Base-by-base conservation (phyloP, 1,140 invertebrate species). In the Hetaerina americana region DNA sequence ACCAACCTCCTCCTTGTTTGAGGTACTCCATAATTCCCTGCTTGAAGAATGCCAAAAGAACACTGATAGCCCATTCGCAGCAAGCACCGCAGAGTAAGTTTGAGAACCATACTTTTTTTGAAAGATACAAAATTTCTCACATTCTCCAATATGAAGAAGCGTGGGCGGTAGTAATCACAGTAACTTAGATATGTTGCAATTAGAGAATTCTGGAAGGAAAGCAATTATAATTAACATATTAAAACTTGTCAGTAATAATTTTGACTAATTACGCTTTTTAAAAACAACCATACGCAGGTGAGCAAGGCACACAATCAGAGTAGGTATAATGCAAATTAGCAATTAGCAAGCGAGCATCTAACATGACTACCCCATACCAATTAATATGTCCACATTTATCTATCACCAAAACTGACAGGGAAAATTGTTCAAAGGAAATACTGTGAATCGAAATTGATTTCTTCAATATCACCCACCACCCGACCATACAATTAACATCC, bases 21-120 rank as follows among this genome's bases (percentile, higher is more conserved):
- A 12, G 93, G 90, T 1, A 95, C 86, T 0, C 94, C 94, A 78
- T 92, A 95, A 78, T 90, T 89, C 5, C 93, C 93, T 18, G 92
- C 93, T 84, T 96, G 93, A 1, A 95, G 78, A 22, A 95, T 85
- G 2, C 91, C 92, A 82, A 94, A 93, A 0, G 91, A 90, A 75
- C 92, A 93, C 79, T 95, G 92, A 78, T 96, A 96, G 0, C 92
- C 93, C 89, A 96, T 94, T 31, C 87, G 84, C 15, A 94, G 75
- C 1, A 95, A 80, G 75, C 92, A 91, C 3, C 90, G 81, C 26
- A 95, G 78, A 0, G 92, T 90, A 69, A 94, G 78, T 81, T 95
- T 95, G 57, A 96, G 79, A 26, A 95, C 90, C 87, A 94, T 90
- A 66, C 87, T 87, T 66, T 87, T 86, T 78, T 93, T 92, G 76